Percentiles rank a stretch among this genome's conserved stretches.
phyloP scores from a whole-genome alignment of 2,113 vertebrate species.

The Cottus gobio region DNA sequence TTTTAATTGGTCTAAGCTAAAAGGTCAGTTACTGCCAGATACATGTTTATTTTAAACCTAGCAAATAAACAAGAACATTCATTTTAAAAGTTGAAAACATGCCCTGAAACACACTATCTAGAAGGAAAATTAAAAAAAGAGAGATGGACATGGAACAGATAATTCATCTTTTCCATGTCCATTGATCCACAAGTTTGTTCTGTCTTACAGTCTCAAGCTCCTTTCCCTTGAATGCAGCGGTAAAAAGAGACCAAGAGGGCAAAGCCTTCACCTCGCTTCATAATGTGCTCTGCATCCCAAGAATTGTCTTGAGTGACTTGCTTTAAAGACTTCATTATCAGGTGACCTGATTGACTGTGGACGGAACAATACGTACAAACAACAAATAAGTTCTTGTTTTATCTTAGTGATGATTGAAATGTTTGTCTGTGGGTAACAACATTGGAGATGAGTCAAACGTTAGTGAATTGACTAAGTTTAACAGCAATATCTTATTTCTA shows the following conservation, averaged over 20 bases:
- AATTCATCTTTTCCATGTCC: neutral
- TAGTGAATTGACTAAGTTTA: neutral
- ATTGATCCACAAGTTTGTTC: no score
- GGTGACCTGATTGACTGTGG: neutral
- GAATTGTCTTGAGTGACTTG: neutral
- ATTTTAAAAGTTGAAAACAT: neutral
- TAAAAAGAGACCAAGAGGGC: neutral
- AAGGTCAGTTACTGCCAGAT: constrained; percentile 26
- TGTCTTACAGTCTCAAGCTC: no score
- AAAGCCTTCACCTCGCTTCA: neutral
- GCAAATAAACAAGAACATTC: neutral
- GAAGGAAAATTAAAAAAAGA: neutral
- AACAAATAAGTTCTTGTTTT: neutral
- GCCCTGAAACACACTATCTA: neutral
- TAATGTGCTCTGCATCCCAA: neutral
- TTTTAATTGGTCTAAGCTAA: constrained; percentile 10
- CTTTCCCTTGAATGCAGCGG: neutral
- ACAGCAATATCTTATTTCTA: neutral
- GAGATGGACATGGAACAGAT: neutral
- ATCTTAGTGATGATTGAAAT: neutral
- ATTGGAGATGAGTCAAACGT: neutral
- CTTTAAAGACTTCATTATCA: neutral
- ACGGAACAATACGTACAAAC: neutral
- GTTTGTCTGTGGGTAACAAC: neutral
- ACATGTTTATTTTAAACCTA: constrained; percentile 20